A percentile compares a stretch with the other conserved stretches of the same genome.
Evolutionary conservation across 2,888 invertebrate species (phyloP).

Genomic region (Drosophila seclusa): DNA sequence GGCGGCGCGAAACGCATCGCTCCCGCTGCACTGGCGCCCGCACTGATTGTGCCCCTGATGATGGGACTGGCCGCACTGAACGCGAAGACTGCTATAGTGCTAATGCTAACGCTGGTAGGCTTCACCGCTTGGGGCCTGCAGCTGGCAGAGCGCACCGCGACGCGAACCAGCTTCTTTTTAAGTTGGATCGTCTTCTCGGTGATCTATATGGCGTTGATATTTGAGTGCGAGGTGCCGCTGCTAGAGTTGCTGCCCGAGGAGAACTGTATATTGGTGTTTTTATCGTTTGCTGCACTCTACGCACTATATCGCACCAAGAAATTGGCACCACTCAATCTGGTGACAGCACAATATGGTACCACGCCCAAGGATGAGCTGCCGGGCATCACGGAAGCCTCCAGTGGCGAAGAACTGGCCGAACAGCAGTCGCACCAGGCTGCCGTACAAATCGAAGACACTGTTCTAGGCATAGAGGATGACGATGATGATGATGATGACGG

Average conservation of each 20-base stretch:
- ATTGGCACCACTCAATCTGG: slow-evolving; percentile 81
- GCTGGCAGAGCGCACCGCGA: slow-evolving; percentile 75
- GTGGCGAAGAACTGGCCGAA: slow-evolving; percentile 81
- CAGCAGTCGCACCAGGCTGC: slow-evolving; percentile 69
- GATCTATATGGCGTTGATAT: slow-evolving; percentile 88
- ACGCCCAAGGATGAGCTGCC: slow-evolving; percentile 82
- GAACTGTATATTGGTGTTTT: slow-evolving; percentile 86
- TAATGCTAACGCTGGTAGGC: slow-evolving; percentile 75
- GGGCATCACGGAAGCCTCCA: slow-evolving; percentile 80
- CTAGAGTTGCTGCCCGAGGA: slow-evolving; percentile 90
- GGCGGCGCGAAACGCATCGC: slow-evolving; percentile 87
- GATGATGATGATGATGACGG: slow-evolving; percentile 42
- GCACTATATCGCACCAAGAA: slow-evolving; percentile 75
- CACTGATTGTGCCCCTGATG: slow-evolving; percentile 85
- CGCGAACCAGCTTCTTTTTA: slow-evolving; percentile 90
- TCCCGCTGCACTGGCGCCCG: slow-evolving; percentile 85
- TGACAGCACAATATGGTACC: slow-evolving; percentile 71
- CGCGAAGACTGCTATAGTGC: slow-evolving; percentile 82
- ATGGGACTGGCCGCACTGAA: slow-evolving; percentile 86
- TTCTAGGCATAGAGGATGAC: slow-evolving; percentile 69
- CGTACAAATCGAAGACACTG: slow-evolving; percentile 73
- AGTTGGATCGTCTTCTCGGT: slow-evolving; percentile 91
- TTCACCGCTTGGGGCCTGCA: slow-evolving; percentile 78
- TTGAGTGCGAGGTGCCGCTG: slow-evolving; percentile 90
- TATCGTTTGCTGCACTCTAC: slow-evolving; percentile 71